Conservation (phyloP, 2,797 vertebrate species). For the Oryzias sinensis region DNA sequence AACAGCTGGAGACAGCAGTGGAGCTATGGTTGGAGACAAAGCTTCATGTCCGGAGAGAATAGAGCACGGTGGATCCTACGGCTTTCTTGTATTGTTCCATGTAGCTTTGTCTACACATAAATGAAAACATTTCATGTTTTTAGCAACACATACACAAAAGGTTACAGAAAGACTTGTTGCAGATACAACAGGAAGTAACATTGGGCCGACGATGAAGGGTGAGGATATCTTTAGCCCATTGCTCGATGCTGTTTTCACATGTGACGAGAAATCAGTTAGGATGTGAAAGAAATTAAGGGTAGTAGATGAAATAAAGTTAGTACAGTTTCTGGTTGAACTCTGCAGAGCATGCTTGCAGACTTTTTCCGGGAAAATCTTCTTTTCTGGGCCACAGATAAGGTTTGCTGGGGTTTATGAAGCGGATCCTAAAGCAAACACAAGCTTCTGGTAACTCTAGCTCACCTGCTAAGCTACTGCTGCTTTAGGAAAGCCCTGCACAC, state of each 20-base stretch:
- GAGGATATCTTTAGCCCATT: slow-evolving; percentile 42
- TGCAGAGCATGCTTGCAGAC: slow-evolving; percentile 33
- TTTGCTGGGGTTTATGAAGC: slow-evolving; percentile 65
- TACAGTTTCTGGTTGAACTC: slow-evolving; percentile 8
- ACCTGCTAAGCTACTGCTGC: slow-evolving; percentile 61
- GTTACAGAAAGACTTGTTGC: slow-evolving; percentile 19
- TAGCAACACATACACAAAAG: slow-evolving; percentile 13
- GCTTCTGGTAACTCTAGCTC: slow-evolving; percentile 62
- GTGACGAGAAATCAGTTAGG: slow-evolving; percentile 45
- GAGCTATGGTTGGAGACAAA: slow-evolving; percentile 44
- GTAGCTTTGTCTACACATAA: slow-evolving; percentile 54
- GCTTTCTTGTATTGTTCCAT: slow-evolving; percentile 28
- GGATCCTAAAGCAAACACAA: slow-evolving; percentile 67
- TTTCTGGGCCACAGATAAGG: slow-evolving; percentile 46
- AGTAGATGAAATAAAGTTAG: slow-evolving; percentile 55
- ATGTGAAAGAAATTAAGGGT: slow-evolving; percentile 30
- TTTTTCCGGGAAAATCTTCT: slow-evolving; percentile 57
- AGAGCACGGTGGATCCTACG: slow-evolving; percentile 11
- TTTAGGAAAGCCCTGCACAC: slow-evolving; percentile 60
- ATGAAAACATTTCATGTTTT: slow-evolving; percentile 15
- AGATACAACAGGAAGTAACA: slow-evolving; percentile 23
- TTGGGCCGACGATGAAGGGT: slow-evolving; percentile 33
- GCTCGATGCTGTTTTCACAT: slow-evolving; percentile 52
- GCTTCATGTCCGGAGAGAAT: slow-evolving; percentile 51
- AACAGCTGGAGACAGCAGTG: slow-evolving; percentile 16